These are phyloP conservation scores for Nautilus pompilius DNA, from an alignment of 1,140 invertebrate genomes.

Conservation along the genomic window DNA sequence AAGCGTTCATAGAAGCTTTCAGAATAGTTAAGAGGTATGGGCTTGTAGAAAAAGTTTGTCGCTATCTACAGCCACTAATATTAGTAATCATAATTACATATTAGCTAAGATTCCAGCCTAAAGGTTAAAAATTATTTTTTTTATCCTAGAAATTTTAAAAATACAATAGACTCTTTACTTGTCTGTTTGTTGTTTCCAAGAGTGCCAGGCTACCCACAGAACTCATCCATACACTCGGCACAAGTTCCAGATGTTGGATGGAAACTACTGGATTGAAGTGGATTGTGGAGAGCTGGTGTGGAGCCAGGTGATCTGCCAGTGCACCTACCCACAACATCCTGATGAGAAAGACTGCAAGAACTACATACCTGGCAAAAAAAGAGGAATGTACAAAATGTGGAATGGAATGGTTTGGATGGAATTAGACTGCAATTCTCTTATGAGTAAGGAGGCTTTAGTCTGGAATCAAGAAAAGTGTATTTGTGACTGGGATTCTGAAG, in stretches of 20 bases:
- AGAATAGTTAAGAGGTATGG: no score
- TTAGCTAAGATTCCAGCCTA: no score
- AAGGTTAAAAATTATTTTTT: no score
- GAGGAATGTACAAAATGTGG: not conserved
- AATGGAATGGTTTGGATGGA: not conserved
- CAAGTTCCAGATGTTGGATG: conserved; percentile 2
- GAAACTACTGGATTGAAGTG: not conserved
- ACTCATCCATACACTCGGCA: not conserved
- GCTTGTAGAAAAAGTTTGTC: no score
- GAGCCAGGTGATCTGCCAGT: not conserved
- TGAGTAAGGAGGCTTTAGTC: not conserved
- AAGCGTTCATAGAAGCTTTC: no score
- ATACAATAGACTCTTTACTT: no score
- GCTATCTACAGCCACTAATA: no score
- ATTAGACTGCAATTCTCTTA: not conserved
- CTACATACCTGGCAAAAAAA: not conserved
- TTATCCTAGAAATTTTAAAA: no score
- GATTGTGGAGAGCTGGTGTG: not conserved
- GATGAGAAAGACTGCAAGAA: not conserved
- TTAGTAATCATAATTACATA: no score
- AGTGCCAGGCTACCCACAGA: not conserved
- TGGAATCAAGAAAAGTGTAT: not conserved
- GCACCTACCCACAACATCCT: not conserved
- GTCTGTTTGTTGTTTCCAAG: not conserved
- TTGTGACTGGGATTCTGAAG: not conserved